Evolutionary conservation across 2,888 invertebrate species (phyloP).

Genomic region (Metacarcinus magister): DNA sequence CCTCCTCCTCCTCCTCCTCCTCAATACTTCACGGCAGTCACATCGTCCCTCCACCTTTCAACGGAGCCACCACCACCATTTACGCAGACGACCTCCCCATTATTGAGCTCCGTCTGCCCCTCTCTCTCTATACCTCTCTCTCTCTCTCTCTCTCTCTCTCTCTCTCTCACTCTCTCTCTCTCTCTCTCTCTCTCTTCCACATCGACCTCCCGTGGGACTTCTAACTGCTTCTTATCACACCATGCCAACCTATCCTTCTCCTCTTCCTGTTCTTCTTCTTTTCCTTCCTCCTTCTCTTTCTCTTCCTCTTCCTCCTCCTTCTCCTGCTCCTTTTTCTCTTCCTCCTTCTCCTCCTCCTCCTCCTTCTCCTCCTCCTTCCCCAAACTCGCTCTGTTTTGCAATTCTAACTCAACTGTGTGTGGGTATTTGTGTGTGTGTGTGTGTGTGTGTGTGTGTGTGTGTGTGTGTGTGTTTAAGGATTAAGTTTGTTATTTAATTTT

Average conservation of each 20-base stretch:
- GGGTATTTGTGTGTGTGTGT: conserved; percentile 39
- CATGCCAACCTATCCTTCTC: background rate
- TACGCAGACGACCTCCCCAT: conserved; percentile 46
- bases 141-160: background rate
- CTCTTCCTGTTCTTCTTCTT: background rate
- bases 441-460: conserved; percentile 53
- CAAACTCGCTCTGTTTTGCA: background rate
- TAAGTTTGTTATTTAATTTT: background rate
- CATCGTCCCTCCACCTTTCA: conserved; percentile 10
- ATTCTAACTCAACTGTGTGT: background rate
- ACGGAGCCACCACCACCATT: conserved; percentile 37
- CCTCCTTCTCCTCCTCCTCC: background rate
- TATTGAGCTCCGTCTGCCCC: background rate
- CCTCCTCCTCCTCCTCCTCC: background rate
- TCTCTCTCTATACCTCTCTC: background rate
- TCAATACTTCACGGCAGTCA: background rate
- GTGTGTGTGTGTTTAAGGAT: background rate
- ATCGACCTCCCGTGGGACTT: background rate
- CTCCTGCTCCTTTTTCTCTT: background rate
- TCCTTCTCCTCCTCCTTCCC: background rate
- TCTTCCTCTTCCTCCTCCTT: background rate
- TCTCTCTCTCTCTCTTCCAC: background rate
- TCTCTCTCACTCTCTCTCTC: background rate
- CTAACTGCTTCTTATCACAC: conserved; percentile 34
- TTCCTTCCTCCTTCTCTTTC: background rate